Evolutionary conservation across 2,797 vertebrate species (phyloP).

Genomic region (Sylvia borin): DNA sequence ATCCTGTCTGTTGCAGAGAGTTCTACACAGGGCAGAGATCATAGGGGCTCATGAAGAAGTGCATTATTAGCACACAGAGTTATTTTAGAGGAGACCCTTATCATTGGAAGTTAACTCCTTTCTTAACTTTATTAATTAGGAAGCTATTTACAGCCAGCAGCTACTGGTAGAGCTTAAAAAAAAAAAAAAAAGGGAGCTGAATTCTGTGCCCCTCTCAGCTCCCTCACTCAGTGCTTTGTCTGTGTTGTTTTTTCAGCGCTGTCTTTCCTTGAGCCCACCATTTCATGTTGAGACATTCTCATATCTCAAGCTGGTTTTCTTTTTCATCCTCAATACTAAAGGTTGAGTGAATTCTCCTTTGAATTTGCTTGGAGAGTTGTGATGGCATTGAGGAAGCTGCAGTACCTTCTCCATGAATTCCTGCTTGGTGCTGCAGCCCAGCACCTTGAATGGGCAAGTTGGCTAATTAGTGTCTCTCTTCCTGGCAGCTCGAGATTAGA

Average conservation of each 20-base stretch:
- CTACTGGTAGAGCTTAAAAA: background rate
- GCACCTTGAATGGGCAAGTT: background rate
- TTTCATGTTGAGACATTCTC: background rate
- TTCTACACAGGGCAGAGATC: background rate
- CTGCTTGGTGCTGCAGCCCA: background rate
- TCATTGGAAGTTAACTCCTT: background rate
- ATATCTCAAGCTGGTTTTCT: background rate
- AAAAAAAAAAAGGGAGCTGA: background rate
- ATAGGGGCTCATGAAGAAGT: background rate
- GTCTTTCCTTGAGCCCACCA: background rate
- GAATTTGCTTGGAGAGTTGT: accelerated
- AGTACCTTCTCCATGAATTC: background rate
- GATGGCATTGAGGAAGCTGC: background rate
- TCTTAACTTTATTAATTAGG: background rate
- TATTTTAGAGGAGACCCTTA: background rate
- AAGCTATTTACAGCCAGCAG: background rate
- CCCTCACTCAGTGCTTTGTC: background rate
- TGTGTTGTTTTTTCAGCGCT: background rate
- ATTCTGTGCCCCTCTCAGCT: background rate
- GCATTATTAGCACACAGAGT: background rate
- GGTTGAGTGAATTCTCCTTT: background rate
- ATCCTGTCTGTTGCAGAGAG: background rate
- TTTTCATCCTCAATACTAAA: background rate
- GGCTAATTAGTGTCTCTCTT: background rate
- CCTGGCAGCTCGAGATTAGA: background rate